Conservation (phyloP, 1,140 invertebrate genomes). For the Gonioctena quinquepunctata region DNA sequence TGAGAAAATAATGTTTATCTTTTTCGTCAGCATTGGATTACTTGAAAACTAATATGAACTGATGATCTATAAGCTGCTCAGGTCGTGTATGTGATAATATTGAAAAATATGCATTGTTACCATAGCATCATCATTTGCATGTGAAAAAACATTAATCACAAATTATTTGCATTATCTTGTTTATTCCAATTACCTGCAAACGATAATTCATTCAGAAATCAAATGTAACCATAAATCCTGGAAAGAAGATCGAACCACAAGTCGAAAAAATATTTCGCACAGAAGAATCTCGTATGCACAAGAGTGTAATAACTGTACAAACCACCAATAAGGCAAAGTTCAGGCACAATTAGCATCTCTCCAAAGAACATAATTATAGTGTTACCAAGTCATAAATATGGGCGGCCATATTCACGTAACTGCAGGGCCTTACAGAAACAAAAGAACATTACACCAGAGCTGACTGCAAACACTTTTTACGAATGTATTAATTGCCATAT, state of each 20-base stretch:
- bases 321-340: conserved; percentile 28
- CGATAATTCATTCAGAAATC: background rate
- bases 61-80: no score
- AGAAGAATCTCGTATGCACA: background rate
- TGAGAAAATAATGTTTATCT: no score
- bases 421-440: background rate
- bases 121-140: no score
- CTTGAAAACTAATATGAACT: no score
- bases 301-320: conserved; percentile 25
- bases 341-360: conserved; percentile 33
- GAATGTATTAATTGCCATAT: background rate
- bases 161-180: no score
- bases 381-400: conserved; percentile 20
- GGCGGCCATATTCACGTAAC: conserved; percentile 5
- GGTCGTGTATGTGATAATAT: no score
- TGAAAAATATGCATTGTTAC: no score
- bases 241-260: background rate
- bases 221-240: background rate
- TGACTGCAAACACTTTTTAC: background rate
- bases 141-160: no score
- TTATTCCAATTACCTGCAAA: conserved; percentile 6
- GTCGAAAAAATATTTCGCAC: background rate
- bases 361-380: conserved; percentile 33
- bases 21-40: no score
- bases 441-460: background rate